Conservation (phyloP, 2,797 vertebrate genomes). For the Stomatorhinus walkeri region DNA sequence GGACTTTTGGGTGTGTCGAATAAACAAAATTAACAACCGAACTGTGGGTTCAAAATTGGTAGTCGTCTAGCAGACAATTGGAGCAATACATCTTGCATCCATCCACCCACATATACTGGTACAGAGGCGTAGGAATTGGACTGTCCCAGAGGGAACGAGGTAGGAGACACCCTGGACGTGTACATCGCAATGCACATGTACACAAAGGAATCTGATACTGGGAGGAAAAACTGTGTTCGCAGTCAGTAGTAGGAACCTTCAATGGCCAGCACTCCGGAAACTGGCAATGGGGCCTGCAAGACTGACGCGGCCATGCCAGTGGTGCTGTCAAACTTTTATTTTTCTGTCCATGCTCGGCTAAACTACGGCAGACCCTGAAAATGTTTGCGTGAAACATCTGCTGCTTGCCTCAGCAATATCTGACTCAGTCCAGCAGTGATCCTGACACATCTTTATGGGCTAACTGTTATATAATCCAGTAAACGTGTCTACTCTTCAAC, state of each 20-base stretch:
- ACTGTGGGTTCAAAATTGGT: background rate
- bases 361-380: background rate
- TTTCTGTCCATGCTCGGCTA: background rate
- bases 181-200: background rate
- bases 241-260: background rate
- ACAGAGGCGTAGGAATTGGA: background rate
- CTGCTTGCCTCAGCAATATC: slow-evolving; percentile 15
- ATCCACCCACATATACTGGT: background rate
- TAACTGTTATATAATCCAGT: slow-evolving; percentile 13
- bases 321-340: background rate
- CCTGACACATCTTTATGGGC: slow-evolving; percentile 10
- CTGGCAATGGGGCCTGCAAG: background rate
- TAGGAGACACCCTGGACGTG: background rate
- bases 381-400: background rate
- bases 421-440: background rate
- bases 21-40: background rate
- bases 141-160: background rate
- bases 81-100: background rate
- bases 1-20: background rate
- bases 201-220: background rate
- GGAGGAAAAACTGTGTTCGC: background rate
- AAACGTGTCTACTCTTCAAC: background rate
- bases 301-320: background rate
- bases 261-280: background rate
- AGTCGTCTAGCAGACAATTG: background rate